These are phyloP conservation scores for Cervus canadensis DNA, from an alignment of 2,113 vertebrate genomes.

Conservation along the genomic window DNA sequence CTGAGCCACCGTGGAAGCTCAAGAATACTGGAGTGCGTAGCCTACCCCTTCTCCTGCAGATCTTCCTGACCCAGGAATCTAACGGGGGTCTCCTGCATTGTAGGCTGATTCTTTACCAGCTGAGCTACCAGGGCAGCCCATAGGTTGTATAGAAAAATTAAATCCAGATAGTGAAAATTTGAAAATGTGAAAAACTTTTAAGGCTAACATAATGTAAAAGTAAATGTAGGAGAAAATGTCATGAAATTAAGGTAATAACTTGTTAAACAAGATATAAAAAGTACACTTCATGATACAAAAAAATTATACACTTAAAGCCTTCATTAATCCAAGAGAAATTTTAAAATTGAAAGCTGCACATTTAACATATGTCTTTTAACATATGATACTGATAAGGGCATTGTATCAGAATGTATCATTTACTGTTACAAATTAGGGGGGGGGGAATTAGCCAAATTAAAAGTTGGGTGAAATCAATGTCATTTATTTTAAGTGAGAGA, in stretches of 20 bases:
- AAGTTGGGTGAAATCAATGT: neutral
- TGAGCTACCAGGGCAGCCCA: neutral
- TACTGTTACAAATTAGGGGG: neutral
- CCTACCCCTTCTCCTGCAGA: neutral
- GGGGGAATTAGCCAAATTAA: neutral
- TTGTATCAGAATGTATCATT: neutral
- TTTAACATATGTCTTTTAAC: neutral
- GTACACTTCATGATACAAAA: neutral
- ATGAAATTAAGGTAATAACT: neutral
- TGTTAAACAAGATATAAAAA: neutral
- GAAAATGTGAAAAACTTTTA: neutral
- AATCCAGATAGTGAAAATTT: neutral
- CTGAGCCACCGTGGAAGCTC: neutral
- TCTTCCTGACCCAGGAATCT: neutral
- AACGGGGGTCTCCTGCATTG: neutral
- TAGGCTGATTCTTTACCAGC: neutral
- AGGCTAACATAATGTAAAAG: neutral
- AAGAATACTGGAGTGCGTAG: neutral
- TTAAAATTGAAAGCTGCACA: neutral
- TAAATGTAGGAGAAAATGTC: neutral
- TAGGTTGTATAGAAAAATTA: neutral
- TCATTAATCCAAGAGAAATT: neutral
- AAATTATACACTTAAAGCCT: neutral
- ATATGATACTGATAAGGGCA: neutral
- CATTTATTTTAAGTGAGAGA: neutral